Base-by-base conservation (phyloP, 2,888 invertebrate species). In the Achlya flavicornis region DNA sequence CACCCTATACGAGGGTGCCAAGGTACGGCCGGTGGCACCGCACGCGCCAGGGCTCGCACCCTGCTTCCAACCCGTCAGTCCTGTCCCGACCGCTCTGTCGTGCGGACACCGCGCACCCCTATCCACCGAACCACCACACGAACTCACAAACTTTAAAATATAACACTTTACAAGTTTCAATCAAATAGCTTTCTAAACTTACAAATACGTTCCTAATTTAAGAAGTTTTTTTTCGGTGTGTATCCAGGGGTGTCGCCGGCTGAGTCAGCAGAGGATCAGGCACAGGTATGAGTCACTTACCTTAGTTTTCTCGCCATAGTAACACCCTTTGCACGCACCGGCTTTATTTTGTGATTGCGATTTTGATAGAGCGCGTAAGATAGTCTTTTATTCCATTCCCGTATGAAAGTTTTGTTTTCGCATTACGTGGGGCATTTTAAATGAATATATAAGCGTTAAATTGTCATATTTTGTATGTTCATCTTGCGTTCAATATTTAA, bases 31-130 rank as follows among this genome's bases (percentile, higher is more conserved):
- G 81, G 82, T 83, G 85, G 81, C 80, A 77, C 78, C 77, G 87
- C 90, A 89, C 89, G 88, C 84, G 89, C 84, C 91, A 77, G 87
- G 89, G 86, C 81, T 84, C 80, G 81, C 87, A 86, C 91, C 91
- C 91, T 81, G 81, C 63, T 71, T 58, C 60, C 71, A 71, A 68
- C 71, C 80, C 75, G 80, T 72, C 92, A 93, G 93, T 93, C 88
- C 87, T 84, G 81, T 85, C 81, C 85, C 86, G 82, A 86, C 88
- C 89, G 90, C 89, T 86, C 85, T 76, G 73, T 76, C 65, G 88
- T 84, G 90, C 91, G 91, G 90, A 89, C 89, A 72, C 82, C 90
- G 91, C 88, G 90, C 92, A 89, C 91, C 92, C 91, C 89, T 82
- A 81, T 68, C 72, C 66, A 77, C 72, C 73, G 66, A 66, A 71